A percentile compares a stretch with the other conserved stretches of the same genome.
These are phyloP conservation scores for Atrichornis clamosus DNA, from an alignment of 2,113 vertebrate genomes.

Conservation along the genomic window DNA sequence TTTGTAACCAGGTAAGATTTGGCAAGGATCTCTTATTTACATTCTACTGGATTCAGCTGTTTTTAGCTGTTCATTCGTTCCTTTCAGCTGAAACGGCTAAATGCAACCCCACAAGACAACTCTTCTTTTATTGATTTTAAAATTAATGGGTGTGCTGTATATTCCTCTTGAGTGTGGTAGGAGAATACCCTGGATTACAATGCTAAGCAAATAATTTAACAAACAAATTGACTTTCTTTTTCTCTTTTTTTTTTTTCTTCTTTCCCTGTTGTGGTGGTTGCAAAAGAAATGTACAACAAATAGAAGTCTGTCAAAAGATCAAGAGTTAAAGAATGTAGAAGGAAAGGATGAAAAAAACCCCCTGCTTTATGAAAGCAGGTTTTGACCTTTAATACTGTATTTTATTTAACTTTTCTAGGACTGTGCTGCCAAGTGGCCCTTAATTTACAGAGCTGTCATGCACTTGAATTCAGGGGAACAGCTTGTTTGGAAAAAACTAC, in stretches of 20 bases:
- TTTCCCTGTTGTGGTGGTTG: neutral
- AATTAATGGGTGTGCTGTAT: neutral
- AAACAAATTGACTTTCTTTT: neutral
- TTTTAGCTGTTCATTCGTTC: neutral
- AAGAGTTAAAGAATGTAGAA: neutral
- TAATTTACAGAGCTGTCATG: neutral
- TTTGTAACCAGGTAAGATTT: constrained; percentile 9
- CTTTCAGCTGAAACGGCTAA: constrained; percentile 24
- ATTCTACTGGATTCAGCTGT: constrained; percentile 14
- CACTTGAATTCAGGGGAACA: neutral
- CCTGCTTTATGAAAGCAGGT: neutral
- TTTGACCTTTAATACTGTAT: neutral
- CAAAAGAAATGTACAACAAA: neutral
- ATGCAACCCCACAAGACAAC: neutral
- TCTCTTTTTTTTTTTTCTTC: too few species aligned
- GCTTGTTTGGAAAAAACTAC: constrained; percentile 3
- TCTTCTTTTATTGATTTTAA: neutral
- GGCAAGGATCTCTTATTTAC: constrained; percentile 36
- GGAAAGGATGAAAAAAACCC: neutral
- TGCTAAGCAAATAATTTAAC: neutral
- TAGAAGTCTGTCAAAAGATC: neutral
- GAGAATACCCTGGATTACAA: neutral
- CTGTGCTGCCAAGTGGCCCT: neutral
- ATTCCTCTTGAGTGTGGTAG: neutral
- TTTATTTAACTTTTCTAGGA: neutral